Evolutionary conservation across 2,797 vertebrate species (phyloP).

Genomic region (Pachyuromys duprasi): DNA sequence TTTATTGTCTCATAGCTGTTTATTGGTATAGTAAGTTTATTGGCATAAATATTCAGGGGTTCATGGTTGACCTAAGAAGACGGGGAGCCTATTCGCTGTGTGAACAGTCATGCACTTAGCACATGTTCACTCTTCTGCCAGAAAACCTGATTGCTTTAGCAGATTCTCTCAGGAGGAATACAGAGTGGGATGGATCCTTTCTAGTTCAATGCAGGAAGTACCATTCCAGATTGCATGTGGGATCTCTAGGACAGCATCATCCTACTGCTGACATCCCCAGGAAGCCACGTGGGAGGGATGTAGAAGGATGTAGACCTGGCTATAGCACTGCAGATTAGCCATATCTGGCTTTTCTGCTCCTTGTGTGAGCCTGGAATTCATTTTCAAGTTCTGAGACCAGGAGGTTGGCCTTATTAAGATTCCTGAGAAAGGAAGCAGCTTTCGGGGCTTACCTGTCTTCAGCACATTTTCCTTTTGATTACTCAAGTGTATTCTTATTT

Average conservation of each 20-base stretch:
- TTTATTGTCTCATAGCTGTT: neutral
- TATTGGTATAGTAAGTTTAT: neutral
- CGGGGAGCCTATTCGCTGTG: neutral
- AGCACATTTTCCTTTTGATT: conserved; percentile 47
- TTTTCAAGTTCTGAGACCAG: conserved; percentile 30
- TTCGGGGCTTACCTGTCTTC: conserved; percentile 23
- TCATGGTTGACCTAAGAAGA: neutral
- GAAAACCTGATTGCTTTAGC: neutral
- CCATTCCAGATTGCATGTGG: neutral
- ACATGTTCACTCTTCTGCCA: neutral
- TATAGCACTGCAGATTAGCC: neutral
- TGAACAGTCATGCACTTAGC: neutral
- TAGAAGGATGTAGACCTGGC: neutral
- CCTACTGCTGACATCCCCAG: neutral
- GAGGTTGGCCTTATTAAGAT: conserved; percentile 41
- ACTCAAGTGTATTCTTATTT: conserved; percentile 45
- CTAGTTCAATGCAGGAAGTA: neutral
- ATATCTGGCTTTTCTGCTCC: neutral
- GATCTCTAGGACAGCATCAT: neutral
- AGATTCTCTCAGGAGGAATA: neutral
- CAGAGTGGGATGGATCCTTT: neutral
- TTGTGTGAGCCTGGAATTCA: conserved; percentile 37
- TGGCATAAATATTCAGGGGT: neutral
- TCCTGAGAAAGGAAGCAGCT: conserved; percentile 44
- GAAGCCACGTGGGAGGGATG: neutral